Evolutionary conservation across 2,113 vertebrate genomes (phyloP), one percentile per base, ranked within the genome.

Genomic region (Eptesicus fuscus): DNA sequence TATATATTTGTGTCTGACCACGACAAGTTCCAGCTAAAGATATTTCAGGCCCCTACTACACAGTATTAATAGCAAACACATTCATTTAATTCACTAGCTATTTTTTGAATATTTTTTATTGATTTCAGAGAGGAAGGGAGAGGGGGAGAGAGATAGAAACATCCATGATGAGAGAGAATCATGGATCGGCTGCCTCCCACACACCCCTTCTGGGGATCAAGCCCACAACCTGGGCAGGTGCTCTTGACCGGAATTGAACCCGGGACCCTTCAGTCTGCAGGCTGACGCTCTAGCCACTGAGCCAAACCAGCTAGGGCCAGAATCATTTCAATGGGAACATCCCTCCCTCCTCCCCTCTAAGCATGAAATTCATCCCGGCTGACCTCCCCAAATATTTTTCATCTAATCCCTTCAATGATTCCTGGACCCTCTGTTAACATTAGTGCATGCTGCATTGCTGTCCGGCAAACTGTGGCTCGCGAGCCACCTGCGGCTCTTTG

Each of bases 371-470:
- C 76, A 83, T 88, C 91, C 93, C 71, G 93, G 91, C 94, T 90
- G 94, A 92, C 22, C 61, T 96, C 77, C 93, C 79, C 87, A 93
- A 85, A 83, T 86, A 88, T 35, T 92, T 93, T 92, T 91, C 70
- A 96, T 91, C 32, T 25, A 96, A 85, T 95, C 71, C 40, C 95
- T 92, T 69, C 63, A 90, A 93, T 96, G 96, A 97, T 95, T 98
- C 95, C 90, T 93, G 94, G 88, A 92, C 97, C 87, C 95, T 95
- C 70, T 86, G 83, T 84, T 90, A 97, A 96, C 96, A 85, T 79
- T 85, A 97, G 95, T 89, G 74, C 37, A 88, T 73, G 91, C 96
- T 92, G 69, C 77, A 37, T 96, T 96, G 95, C 95, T 97, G 93
- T 89, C 92, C 42, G 37, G n/a, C n/a, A n/a, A n/a, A n/a, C n/a